These are phyloP conservation scores for Drosophila rubida DNA, from an alignment of 2,888 invertebrate species.

Conservation along the genomic window DNA sequence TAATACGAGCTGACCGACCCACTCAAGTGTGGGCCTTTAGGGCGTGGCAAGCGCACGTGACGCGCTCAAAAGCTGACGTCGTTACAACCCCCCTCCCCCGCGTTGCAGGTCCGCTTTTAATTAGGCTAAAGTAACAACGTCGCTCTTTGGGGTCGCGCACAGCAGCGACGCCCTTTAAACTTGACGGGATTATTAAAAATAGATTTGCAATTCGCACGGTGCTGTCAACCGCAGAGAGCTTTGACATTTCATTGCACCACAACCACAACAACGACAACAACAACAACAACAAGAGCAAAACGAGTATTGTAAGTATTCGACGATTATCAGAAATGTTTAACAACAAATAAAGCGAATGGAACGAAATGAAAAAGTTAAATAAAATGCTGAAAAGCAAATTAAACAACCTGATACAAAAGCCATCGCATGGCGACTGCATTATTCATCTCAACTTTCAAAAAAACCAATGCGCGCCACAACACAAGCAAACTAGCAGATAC, in stretches of 20 bases:
- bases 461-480: background rate
- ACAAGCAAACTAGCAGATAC: constrained; percentile 1
- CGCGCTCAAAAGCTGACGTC: constrained; percentile 24
- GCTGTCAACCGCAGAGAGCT: background rate
- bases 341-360: background rate
- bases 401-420: constrained; percentile 29
- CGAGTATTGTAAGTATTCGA: background rate
- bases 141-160: background rate
- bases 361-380: background rate
- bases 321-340: background rate
- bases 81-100: background rate
- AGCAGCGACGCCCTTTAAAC: constrained; percentile 16
- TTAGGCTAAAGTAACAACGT: constrained; percentile 40
- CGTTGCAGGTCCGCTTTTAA: constrained; percentile 34
- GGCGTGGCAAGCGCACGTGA: constrained; percentile 39
- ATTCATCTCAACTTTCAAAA: constrained; percentile 35
- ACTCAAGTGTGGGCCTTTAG: constrained; percentile 4
- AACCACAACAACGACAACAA: background rate
- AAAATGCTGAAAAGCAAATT: constrained; percentile 23
- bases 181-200: background rate
- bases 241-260: constrained; percentile 3
- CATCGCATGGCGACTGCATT: constrained; percentile 23
- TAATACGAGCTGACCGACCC: constrained; percentile 15
- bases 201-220: background rate
- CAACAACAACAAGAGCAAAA: background rate